Percentiles rank a stretch among this genome's conserved stretches.
phyloP scores from a whole-genome alignment of 1,140 invertebrate genomes.

The Elymnias hypermnestra region DNA sequence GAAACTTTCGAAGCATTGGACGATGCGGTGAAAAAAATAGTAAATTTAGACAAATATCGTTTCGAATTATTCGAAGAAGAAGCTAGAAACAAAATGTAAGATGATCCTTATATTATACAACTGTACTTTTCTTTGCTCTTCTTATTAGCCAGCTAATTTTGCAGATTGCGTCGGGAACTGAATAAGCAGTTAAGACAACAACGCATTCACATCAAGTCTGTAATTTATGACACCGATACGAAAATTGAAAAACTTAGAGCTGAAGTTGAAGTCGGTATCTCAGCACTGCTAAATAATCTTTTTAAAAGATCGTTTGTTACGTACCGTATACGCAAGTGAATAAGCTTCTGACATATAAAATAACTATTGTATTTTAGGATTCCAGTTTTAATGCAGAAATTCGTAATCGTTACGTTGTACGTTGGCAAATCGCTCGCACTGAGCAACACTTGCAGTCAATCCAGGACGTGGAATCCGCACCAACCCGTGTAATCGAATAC shows the following conservation, averaged over 20 bases:
- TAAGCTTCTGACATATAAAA: too few relatives aligned
- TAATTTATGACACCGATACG: conserved; percentile 43
- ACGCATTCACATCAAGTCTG: conserved; percentile 47
- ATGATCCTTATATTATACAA: too few relatives aligned
- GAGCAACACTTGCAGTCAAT: conserved; percentile 46
- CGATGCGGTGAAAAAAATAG: conserved; percentile 21
- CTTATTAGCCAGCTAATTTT: background rate
- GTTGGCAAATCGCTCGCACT: conserved; percentile 50
- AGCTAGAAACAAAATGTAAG: conserved; percentile 44
- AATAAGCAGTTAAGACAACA: conserved; percentile 49
- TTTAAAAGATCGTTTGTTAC: too few relatives aligned
- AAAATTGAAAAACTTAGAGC: conserved; percentile 37
- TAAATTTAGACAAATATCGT: conserved; percentile 26
- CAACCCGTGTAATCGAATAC: conserved; percentile 32
- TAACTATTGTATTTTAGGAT: conserved; percentile 32
- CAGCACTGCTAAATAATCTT: background rate
- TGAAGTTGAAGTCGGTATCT: conserved; percentile 42
- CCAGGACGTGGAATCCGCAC: conserved; percentile 28
- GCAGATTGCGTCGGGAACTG: conserved; percentile 36
- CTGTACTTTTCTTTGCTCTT: too few relatives aligned
- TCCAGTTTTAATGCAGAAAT: conserved; percentile 37
- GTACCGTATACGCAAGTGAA: too few relatives aligned
- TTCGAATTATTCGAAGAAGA: conserved; percentile 31
- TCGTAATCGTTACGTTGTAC: conserved; percentile 39
- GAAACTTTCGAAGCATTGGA: conserved; percentile 24